phyloP scores from a whole-genome alignment of 2,113 vertebrate genomes.

The Pygoscelis antarcticus region DNA sequence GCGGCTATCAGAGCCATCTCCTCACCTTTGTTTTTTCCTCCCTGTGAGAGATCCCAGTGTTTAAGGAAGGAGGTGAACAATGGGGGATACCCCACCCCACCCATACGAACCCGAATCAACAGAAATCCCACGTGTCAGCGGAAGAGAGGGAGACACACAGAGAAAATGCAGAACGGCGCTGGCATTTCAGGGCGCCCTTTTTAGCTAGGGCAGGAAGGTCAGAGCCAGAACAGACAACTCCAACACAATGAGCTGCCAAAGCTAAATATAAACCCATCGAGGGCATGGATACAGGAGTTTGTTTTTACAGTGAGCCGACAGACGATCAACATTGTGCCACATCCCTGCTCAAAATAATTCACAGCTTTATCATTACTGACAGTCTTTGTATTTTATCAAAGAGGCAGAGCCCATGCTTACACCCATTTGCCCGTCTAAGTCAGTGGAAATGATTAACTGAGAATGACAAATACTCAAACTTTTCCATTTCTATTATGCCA shows the following conservation, averaged over 20 bases:
- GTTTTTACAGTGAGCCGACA: constrained; percentile 24
- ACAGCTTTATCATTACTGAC: constrained; percentile 1
- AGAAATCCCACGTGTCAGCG: not conserved
- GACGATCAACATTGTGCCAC: not conserved
- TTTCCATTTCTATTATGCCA: constrained; percentile 12
- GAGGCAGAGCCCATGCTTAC: not conserved
- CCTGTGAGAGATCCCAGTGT: not conserved
- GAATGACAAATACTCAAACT: not conserved
- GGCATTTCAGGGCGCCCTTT: constrained; percentile 32
- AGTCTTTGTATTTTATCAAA: constrained; percentile 24
- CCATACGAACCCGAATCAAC: not conserved
- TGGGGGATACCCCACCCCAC: not conserved
- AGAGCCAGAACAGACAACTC: constrained; percentile 10
- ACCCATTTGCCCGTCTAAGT: not conserved
- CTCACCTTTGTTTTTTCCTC: not conserved
- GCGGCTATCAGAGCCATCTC: not conserved
- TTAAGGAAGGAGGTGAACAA: not conserved
- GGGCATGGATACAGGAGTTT: not conserved
- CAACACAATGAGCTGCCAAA: constrained; percentile 27
- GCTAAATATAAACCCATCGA: not conserved
- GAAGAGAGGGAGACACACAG: not conserved
- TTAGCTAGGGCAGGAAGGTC: constrained; percentile 46
- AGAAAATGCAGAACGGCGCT: not conserved
- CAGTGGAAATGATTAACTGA: constrained; percentile 4
- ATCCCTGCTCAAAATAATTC: constrained; percentile 24